Evolutionary conservation across 2,888 invertebrate species (phyloP).

Genomic region (Drosophila paramelanica): DNA sequence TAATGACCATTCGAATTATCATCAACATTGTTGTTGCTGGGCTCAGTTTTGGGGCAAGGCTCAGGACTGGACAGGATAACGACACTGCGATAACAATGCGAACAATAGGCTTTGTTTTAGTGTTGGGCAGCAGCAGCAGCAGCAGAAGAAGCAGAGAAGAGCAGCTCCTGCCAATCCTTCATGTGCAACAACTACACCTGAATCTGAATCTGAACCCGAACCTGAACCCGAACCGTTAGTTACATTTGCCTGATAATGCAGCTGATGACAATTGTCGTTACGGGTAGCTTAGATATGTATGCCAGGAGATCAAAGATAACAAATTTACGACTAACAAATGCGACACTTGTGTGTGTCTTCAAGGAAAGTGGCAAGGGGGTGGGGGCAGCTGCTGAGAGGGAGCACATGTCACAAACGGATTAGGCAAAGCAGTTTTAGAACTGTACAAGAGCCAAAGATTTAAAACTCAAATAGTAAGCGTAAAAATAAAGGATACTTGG

Average conservation of each 20-base stretch:
- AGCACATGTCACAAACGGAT: neutral
- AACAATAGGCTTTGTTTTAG: constrained; percentile 55
- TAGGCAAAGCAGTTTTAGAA: neutral
- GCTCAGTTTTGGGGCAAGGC: constrained; percentile 14
- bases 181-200: neutral
- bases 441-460: neutral
- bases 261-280: constrained; percentile 73
- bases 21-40: constrained; percentile 38
- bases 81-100: constrained; percentile 63
- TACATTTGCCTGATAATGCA: constrained; percentile 63
- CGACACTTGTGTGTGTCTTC: constrained; percentile 10
- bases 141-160: constrained; percentile 4
- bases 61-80: constrained; percentile 23
- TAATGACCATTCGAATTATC: constrained; percentile 84
- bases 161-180: constrained; percentile 13
- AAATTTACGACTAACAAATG: constrained; percentile 33
- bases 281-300: constrained; percentile 38
- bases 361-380: neutral
- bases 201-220: neutral
- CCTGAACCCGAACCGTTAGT: constrained; percentile 45
- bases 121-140: neutral
- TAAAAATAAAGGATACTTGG: neutral
- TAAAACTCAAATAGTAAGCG: constrained; percentile 2
- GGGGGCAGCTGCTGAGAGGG: neutral
- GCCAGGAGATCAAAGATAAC: constrained; percentile 33